Percentiles rank a stretch among this genome's conserved stretches.
Evolutionary conservation across 1,140 invertebrate species (phyloP).

Genomic region (Pachypeltis micranthus): DNA sequence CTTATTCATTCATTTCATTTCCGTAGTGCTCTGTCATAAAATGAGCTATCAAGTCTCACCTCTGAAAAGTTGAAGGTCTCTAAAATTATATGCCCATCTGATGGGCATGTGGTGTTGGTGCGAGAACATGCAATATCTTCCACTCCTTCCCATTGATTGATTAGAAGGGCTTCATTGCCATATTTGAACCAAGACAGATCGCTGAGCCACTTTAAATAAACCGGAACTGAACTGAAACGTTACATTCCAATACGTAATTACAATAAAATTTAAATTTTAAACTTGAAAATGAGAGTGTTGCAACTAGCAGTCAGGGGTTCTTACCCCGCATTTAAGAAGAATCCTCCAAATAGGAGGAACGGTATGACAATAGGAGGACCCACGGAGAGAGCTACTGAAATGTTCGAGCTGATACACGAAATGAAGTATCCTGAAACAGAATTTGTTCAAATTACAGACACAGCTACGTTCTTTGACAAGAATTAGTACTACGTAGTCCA

Average conservation of each 20-base stretch:
- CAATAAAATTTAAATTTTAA: neutral
- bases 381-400: conserved; percentile 75
- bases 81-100: conserved; percentile 61
- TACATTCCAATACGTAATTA: neutral
- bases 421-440: conserved; percentile 67
- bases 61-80: conserved; percentile 65
- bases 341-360: conserved; percentile 87
- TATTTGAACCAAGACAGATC: conserved; percentile 94
- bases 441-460: conserved; percentile 12
- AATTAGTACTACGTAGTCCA: no score
- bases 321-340: conserved; percentile 84
- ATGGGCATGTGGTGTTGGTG: conserved; percentile 58
- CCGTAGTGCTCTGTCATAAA: neutral
- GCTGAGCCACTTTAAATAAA: conserved; percentile 81
- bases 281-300: no score
- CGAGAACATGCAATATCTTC: conserved; percentile 56
- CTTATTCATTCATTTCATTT: no score
- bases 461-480: no score
- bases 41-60: conserved; percentile 36
- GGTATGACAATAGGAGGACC: conserved; percentile 85
- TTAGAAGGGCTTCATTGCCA: conserved; percentile 81
- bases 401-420: conserved; percentile 65
- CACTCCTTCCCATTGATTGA: conserved; percentile 83
- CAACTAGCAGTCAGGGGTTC: no score
- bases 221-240: conserved; percentile 60